Evolutionary conservation across 2,888 invertebrate species (phyloP), one percentile per base, ranked within the genome.

Genomic region (Odontomyia ornata): DNA sequence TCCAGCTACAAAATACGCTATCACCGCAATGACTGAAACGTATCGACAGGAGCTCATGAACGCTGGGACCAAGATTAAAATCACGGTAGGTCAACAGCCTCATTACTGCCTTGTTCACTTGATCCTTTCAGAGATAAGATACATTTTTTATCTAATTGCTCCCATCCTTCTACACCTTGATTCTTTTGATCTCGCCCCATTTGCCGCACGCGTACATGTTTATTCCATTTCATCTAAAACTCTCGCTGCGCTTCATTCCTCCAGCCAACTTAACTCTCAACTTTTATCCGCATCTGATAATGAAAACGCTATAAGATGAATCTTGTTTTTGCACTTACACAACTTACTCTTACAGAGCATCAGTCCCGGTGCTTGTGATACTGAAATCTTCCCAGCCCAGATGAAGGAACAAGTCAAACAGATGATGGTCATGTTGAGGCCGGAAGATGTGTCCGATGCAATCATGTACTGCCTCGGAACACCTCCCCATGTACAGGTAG

Each of bases 361-460:
- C 60, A 85, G 85, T 76, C 86, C 86, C 0, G 86, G 86, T 5
- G 85, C 85, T 1, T 85, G 85, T 0, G 83, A 85, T 60, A 86
- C 86, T 9, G 84, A 86, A 56, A 86, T 86, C 0, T 85, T 86
- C 77, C 86, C 86, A 4, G 27, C 78, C 9, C 47, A 76, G 60
- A 81, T 80, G 5, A 77, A 76, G 23, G 52, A 65, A 15, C 15
- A 76, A 27, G 36, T 76, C 7, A 60, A 30, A 52, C 28, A 47
- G 15, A 36, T 30, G 27, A 56, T 43, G 69, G 77, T 77, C 86
- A 67, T 84, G 47, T 47, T 78, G 13, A 46, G 28, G 36, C 47
- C 83, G 23, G 77, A 77, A 60, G 77, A 77, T 57, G 46, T 77
- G 23, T 75, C 77, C 1, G 28, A 75, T 47, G 77, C 77, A 28